Conservation (phyloP, 2,888 invertebrate species). For the Metellina segmentata region DNA sequence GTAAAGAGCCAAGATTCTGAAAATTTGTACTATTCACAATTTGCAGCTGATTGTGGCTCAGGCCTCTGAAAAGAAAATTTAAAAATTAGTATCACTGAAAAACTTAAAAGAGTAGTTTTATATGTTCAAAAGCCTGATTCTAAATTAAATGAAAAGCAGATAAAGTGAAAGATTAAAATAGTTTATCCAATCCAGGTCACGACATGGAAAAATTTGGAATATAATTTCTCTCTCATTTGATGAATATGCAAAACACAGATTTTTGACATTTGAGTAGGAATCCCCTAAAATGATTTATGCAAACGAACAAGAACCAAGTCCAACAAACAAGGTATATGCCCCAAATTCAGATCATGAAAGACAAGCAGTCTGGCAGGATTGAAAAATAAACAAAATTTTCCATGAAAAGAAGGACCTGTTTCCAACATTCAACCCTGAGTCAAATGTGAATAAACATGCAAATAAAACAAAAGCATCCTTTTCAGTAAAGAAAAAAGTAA, state of each 20-base stretch:
- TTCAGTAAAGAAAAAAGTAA: neutral
- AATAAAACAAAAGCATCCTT: conserved; percentile 40
- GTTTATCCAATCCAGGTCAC: too few relatives aligned
- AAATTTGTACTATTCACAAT: conserved; percentile 82
- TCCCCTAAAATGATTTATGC: neutral
- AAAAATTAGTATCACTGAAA: neutral
- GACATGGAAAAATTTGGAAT: too few relatives aligned
- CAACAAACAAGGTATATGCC: conserved; percentile 1
- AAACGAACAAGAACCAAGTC: neutral
- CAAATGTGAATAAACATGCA: conserved; percentile 16
- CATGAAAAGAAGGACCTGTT: conserved; percentile 18
- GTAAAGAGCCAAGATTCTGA: conserved; percentile 82
- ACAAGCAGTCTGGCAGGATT: conserved; percentile 45
- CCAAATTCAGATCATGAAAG: conserved; percentile 37
- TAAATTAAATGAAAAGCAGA: too few relatives aligned
- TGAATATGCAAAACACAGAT: neutral
- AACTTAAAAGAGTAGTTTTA: too few relatives aligned
- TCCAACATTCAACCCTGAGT: conserved; percentile 5
- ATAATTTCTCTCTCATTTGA: too few relatives aligned
- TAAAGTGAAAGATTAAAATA: too few relatives aligned
- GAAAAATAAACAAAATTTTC: conserved; percentile 18
- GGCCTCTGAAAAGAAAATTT: conserved; percentile 82
- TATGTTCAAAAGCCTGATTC: too few relatives aligned
- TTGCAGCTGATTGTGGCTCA: conserved; percentile 84
- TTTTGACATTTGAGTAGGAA: neutral